Base-by-base conservation (phyloP, 2,888 invertebrate species). In the Scaptomyza parva region DNA sequence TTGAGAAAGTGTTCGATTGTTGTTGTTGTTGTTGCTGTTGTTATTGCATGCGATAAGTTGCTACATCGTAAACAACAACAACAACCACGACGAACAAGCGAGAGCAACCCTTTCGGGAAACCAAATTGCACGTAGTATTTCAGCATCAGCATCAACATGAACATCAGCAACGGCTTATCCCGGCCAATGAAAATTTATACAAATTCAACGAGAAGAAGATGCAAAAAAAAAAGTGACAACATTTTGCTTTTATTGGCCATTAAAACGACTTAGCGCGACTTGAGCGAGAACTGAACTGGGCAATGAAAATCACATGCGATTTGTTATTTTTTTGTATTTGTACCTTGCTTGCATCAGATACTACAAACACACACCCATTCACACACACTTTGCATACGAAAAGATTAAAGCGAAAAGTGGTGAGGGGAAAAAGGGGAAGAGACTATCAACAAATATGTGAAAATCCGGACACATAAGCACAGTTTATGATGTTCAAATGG, bases 171-270 rank as follows among this genome's bases (percentile, higher is more conserved):
- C 69, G 83, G 85, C 83, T 89, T 88, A 86, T 80, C 80, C 82
- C 69, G 67, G 74, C 76, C 88, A 88, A 88, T 89, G 88, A 88
- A 88, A 88, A 88, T 88, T 88, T 88, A 86, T 88, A 87, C 86
- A 87, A 89, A 86, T 84, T 84, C 86, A 84, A 35, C 14, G 35
- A 35, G 3, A 9, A 17, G 9, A 37, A 9, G 14, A 17, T 9
- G 14, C 2, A 14, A 3, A 33, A 35, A 86, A 83, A 85, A 83
- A 88, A 88, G 89, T 89, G 89, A 90, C 90, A 90, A 89, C 90
- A 91, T 90, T 90, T 90, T 88, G 85, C 90, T 91, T 90, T 90
- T 91, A 90, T 91, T 90, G 90, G 90, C 90, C 90, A 90, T 90
- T 90, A 91, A 91, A 88, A 86, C 86, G 91, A 90, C 91, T 90